phyloP scores from a whole-genome alignment of 2,113 vertebrate genomes.

The Pseudorasbora parva region DNA sequence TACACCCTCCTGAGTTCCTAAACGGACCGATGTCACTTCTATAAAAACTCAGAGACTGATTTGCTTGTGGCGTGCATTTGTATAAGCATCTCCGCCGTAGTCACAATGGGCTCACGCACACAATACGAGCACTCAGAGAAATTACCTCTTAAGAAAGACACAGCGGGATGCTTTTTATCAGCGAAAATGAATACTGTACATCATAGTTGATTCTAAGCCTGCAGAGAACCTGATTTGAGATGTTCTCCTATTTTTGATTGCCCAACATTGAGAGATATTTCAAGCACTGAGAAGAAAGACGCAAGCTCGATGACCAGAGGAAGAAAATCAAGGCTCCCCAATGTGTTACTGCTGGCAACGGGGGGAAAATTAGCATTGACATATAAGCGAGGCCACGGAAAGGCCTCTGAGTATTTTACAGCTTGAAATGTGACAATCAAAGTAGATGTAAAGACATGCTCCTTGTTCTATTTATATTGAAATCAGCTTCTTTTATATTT shows the following conservation, averaged over 20 bases:
- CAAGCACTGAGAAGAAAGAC: conserved; percentile 67
- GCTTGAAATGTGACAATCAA: conserved; percentile 71
- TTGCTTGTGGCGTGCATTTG: conserved; percentile 60
- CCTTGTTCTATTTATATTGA: conserved; percentile 83
- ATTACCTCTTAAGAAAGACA: conserved; percentile 67
- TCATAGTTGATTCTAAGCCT: conserved; percentile 71
- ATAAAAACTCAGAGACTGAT: conserved; percentile 45
- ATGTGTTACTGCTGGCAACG: conserved; percentile 77
- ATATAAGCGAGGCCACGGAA: conserved; percentile 75
- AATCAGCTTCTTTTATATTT: conserved; percentile 74
- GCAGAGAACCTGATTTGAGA: conserved; percentile 67
- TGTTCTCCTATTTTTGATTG: conserved; percentile 78
- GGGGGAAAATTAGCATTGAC: conserved; percentile 78
- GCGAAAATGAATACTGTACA: conserved; percentile 68
- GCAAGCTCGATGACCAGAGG: conserved; percentile 72
- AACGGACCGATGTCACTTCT: conserved; percentile 40
- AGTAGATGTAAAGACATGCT: conserved; percentile 75
- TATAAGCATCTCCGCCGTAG: conserved; percentile 64
- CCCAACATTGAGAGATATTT: conserved; percentile 61
- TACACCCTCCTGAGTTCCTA: conserved; percentile 40
- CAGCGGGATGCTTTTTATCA: conserved; percentile 58
- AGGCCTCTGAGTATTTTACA: conserved; percentile 73
- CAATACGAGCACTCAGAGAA: conserved; percentile 66
- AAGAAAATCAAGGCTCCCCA: conserved; percentile 71
- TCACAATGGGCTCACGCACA: conserved; percentile 65